Evolutionary conservation across 2,113 vertebrate species (phyloP).

Genomic region (Andinoacara biseriatus): DNA sequence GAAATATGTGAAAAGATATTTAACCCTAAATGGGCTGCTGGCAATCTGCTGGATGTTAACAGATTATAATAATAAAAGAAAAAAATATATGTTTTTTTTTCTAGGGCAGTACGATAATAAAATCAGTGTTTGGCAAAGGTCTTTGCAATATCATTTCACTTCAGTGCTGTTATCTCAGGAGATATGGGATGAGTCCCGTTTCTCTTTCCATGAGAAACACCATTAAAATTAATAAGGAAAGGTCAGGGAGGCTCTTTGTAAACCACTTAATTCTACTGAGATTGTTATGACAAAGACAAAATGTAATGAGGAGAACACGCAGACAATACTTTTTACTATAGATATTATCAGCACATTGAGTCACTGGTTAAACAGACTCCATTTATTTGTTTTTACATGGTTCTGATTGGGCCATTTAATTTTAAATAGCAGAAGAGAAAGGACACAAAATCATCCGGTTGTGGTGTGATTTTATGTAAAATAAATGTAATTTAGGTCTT

Average conservation of each 20-base stretch:
- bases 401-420: constrained; percentile 31
- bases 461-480: constrained; percentile 39
- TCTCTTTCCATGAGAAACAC: constrained; percentile 34
- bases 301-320: constrained; percentile 45
- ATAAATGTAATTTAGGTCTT: constrained; percentile 17
- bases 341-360: constrained; percentile 58
- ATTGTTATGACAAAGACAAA: constrained; percentile 51
- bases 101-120: constrained; percentile 62
- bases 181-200: constrained; percentile 46
- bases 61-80: background rate
- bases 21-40: background rate
- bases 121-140: constrained; percentile 70
- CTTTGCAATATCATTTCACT: constrained; percentile 62
- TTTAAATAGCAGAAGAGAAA: constrained; percentile 50
- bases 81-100: constrained; percentile 1
- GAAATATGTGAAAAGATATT: background rate
- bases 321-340: constrained; percentile 23
- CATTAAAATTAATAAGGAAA: constrained; percentile 68
- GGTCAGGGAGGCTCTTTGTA: constrained; percentile 43
- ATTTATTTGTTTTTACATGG: constrained; percentile 58
- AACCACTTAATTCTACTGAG: constrained; percentile 40
- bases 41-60: background rate
- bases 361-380: constrained; percentile 39
- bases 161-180: constrained; percentile 57
- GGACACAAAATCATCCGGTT: constrained; percentile 43